Conservation (phyloP, 2,888 invertebrate species). For the Parnassius smintheus region DNA sequence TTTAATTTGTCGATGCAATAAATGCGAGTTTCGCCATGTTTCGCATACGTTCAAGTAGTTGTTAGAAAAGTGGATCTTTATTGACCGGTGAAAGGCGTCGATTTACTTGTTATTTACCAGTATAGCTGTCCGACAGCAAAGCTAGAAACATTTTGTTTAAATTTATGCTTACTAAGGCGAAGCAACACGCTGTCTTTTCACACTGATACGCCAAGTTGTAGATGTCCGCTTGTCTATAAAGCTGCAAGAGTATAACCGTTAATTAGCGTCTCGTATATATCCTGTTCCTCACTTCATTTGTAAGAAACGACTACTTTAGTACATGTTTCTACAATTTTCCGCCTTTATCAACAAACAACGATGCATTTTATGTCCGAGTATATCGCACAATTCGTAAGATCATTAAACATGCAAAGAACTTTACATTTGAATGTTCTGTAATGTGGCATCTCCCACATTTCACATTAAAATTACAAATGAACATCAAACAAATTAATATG, state of each 20-base stretch:
- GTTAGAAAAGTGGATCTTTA: conserved; percentile 71
- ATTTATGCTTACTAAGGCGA: conserved; percentile 51
- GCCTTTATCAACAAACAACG: neutral
- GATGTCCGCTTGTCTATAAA: conserved; percentile 19
- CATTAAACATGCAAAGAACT: neutral
- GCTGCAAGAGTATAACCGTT: conserved; percentile 22
- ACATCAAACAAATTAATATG: too few species aligned
- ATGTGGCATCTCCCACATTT: too few species aligned
- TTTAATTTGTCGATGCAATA: conserved; percentile 46
- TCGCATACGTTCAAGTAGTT: conserved; percentile 48
- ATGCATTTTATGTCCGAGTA: too few species aligned
- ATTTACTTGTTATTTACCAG: conserved; percentile 41
- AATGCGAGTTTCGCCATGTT: conserved; percentile 41
- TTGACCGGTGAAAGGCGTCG: conserved; percentile 62
- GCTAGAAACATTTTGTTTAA: conserved; percentile 47
- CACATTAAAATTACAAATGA: too few species aligned
- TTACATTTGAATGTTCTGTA: too few species aligned
- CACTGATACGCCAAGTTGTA: conserved; percentile 23
- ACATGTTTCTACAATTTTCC: conserved; percentile 23
- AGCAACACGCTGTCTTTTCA: conserved; percentile 40
- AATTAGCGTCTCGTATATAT: conserved; percentile 26
- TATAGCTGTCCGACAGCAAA: conserved; percentile 45
- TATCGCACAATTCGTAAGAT: neutral
- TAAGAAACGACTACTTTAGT: conserved; percentile 10
- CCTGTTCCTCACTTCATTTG: conserved; percentile 19